Conservation (phyloP, 2,113 vertebrate genomes). For the Solea solea region DNA sequence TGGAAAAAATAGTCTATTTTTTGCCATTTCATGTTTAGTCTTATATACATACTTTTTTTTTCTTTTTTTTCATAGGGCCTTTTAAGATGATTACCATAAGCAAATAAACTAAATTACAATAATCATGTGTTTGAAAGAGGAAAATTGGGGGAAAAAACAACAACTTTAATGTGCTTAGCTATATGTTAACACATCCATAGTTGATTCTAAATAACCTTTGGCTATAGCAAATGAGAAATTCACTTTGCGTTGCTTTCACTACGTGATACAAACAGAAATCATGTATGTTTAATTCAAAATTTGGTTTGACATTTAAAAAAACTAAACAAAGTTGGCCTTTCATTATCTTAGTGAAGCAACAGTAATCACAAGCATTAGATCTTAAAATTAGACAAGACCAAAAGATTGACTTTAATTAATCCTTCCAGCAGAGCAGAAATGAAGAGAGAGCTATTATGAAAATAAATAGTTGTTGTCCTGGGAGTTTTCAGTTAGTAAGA, state of each 20-base stretch:
- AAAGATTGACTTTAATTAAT: conserved; percentile 14
- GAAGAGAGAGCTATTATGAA: conserved; percentile 1
- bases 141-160: not conserved
- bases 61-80: not conserved
- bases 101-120: no score
- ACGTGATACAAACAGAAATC: not conserved
- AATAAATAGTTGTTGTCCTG: not conserved
- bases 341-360: not conserved
- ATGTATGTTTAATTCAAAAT: not conserved
- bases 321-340: conserved; percentile 6
- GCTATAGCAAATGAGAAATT: conserved; percentile 19
- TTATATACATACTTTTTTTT: not conserved
- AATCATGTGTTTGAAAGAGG: not conserved
- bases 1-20: not conserved
- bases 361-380: conserved; percentile 23
- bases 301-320: conserved; percentile 20
- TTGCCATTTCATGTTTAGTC: not conserved
- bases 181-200: not conserved
- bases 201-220: not conserved
- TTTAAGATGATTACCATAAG: no score
- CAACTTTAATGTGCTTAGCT: not conserved
- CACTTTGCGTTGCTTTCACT: conserved; percentile 24
- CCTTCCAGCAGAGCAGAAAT: conserved; percentile 8
- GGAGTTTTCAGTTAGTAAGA: not conserved
- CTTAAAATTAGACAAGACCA: conserved; percentile 12